Evolutionary conservation across 2,888 invertebrate species (phyloP).

Genomic region (Lasioglossum zephyrum): DNA sequence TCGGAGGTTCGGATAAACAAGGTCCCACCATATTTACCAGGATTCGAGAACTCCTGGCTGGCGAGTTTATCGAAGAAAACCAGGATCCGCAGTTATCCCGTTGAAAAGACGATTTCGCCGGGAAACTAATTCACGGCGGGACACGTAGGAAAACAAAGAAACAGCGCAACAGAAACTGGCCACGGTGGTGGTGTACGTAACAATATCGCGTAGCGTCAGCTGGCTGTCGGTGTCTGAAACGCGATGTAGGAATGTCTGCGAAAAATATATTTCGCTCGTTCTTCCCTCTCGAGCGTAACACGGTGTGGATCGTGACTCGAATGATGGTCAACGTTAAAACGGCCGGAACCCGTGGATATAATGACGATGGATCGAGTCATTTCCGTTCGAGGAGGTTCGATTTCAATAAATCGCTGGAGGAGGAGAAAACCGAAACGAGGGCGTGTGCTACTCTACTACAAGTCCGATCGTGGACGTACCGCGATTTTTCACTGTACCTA

Average conservation of each 20-base stretch:
- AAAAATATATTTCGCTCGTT: constrained; percentile 47
- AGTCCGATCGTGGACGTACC: constrained; percentile 8
- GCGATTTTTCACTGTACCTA: not conserved
- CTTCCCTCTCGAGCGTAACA: constrained; percentile 37
- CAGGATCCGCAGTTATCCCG: not conserved
- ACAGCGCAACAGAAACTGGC: constrained; percentile 14
- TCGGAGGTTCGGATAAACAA: not conserved
- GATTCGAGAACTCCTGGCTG: too few species aligned
- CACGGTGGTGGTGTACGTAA: constrained; percentile 1
- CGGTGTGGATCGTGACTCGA: constrained; percentile 62
- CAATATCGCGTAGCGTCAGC: constrained; percentile 53
- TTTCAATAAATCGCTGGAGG: constrained; percentile 59
- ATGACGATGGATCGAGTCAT: constrained; percentile 12
- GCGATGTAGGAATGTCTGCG: constrained; percentile 43
- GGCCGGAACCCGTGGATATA: constrained; percentile 8
- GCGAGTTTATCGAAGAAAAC: not conserved
- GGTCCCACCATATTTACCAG: not conserved
- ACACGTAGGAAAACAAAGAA: constrained; percentile 32
- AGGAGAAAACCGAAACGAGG: constrained; percentile 38
- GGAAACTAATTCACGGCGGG: constrained; percentile 38
- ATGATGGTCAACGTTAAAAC: constrained; percentile 35
- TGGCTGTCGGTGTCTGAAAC: constrained; percentile 22
- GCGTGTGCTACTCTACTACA: constrained; percentile 39
- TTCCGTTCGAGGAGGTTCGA: constrained; percentile 45
- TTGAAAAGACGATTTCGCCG: constrained; percentile 11